Base-by-base conservation (phyloP, 2,113 vertebrate genomes). In the Sus scrofa region DNA sequence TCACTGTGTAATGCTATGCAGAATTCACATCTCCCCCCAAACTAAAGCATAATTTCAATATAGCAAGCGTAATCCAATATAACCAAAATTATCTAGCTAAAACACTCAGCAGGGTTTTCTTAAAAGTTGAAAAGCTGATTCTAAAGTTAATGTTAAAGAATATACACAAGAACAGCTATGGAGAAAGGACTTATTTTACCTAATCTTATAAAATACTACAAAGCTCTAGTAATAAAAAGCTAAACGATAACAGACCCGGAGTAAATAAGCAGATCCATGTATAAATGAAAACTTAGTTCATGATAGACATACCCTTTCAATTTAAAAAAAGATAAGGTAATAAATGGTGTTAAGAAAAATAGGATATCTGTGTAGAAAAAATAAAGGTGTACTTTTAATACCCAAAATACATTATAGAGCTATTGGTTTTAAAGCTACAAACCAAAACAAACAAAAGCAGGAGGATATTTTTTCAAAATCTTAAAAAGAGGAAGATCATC, bases 51-150 rank as follows among this genome's bases (percentile, higher is more conserved):
- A 89, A 62, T 63, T 74, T 75, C 50, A 44, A 11, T 85, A 32
- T 32, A 87, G 8, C 44, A 4, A 44, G 44, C 8, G 44, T 44
- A 44, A 44, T 44, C 44, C 44, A 44, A 44, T 44, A 44, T 44
- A 44, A 44, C 44, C 58, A 54, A 22, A 56, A 32, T 30, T 85
- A 52, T 60, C 15, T 60, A 93, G 68, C 27, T 85, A 27, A 91
- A 94, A 84, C 15, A 75, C 18, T n/a, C 16, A 58, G 22, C 34
- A 85, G 2, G 7, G 15, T 81, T 96, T 96, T 70, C 71, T 82
- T 96, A n/a, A 71, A 93, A 82, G 24, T 37, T 81, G n/a, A 78
- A 84, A 68, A 74, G 19, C 22, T 90, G 32, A 93, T 87, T 94
- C 9, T 79, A 50, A 81, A 86, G 15, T 91, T 93, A 19, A 34